Conservation (phyloP, 2,888 invertebrate genomes). For the Drosophila sordidula region DNA sequence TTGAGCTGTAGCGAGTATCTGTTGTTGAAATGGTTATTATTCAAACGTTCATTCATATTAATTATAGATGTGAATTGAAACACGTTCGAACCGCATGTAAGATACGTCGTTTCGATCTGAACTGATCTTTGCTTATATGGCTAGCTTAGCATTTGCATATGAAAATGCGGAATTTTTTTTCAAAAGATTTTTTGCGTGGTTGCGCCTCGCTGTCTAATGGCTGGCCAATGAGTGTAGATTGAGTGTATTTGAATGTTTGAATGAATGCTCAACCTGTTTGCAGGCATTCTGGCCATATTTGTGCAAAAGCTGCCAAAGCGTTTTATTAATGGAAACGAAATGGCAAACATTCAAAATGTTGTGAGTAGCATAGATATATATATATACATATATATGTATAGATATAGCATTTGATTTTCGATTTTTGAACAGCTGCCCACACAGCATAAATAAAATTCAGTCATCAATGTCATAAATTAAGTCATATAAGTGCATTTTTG, state of each 20-base stretch:
- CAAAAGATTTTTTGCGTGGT: constrained; percentile 55
- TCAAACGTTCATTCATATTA: constrained; percentile 64
- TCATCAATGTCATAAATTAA: constrained; percentile 67
- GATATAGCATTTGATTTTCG: constrained; percentile 15
- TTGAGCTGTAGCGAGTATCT: constrained; percentile 31
- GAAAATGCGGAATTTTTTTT: constrained; percentile 53
- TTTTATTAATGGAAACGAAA: constrained; percentile 72
- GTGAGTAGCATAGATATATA: constrained; percentile 18
- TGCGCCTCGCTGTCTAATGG: constrained; percentile 51
- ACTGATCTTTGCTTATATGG: constrained; percentile 57
- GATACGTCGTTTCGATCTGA: constrained; percentile 27
- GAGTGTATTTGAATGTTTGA: constrained; percentile 31
- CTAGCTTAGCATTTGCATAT: constrained; percentile 60
- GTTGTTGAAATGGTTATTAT: constrained; percentile 16
- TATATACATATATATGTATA: constrained; percentile 1
- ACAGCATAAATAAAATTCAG: constrained; percentile 42
- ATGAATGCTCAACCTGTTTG: constrained; percentile 47
- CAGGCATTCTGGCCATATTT: constrained; percentile 66
- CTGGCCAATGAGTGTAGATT: constrained; percentile 23
- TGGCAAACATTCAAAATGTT: constrained; percentile 44
- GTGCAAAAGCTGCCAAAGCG: constrained; percentile 53
- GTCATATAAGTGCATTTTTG: constrained; percentile 73
- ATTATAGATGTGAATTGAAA: constrained; percentile 73
- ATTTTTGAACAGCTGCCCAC: constrained; percentile 36
- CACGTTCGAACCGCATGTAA: constrained; percentile 61